Conservation (phyloP, 2,113 vertebrate genomes). For the Mystacornis crossleyi region DNA sequence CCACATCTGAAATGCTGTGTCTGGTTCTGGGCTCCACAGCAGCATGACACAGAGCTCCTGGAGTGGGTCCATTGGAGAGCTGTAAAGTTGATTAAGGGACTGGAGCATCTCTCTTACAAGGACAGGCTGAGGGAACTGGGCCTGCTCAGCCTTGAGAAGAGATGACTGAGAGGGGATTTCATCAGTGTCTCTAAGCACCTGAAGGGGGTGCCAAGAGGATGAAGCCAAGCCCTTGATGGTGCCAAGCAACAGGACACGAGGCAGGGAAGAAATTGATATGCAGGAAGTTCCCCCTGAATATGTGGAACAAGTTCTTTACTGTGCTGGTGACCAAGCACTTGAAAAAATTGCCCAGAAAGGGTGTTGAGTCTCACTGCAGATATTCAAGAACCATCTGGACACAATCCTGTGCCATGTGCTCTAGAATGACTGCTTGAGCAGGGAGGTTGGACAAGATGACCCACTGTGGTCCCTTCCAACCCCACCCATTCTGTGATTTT, state of each 20-base stretch:
- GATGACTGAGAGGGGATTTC: rapidly evolving
- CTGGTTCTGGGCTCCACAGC: rapidly evolving
- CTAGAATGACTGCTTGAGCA: background rate
- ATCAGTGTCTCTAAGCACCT: background rate
- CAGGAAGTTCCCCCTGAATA: background rate
- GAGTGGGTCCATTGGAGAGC: background rate
- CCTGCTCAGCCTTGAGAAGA: background rate
- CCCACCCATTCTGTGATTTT: background rate
- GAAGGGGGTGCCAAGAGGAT: background rate
- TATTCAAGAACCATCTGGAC: background rate
- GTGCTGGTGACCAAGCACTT: background rate
- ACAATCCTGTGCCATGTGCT: background rate
- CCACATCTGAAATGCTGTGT: background rate
- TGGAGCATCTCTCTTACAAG: background rate
- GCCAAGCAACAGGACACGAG: background rate
- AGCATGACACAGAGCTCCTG: background rate
- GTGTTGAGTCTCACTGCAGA: background rate
- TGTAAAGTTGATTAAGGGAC: background rate
- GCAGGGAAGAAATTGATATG: background rate
- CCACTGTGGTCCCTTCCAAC: background rate
- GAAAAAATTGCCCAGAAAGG: background rate
- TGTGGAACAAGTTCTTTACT: background rate
- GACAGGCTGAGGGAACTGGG: rapidly evolving
- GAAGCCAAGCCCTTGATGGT: background rate
- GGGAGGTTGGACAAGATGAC: background rate